These are phyloP conservation scores for Perca schrenkii DNA, from an alignment of 2,113 vertebrate species.

Conservation along the genomic window DNA sequence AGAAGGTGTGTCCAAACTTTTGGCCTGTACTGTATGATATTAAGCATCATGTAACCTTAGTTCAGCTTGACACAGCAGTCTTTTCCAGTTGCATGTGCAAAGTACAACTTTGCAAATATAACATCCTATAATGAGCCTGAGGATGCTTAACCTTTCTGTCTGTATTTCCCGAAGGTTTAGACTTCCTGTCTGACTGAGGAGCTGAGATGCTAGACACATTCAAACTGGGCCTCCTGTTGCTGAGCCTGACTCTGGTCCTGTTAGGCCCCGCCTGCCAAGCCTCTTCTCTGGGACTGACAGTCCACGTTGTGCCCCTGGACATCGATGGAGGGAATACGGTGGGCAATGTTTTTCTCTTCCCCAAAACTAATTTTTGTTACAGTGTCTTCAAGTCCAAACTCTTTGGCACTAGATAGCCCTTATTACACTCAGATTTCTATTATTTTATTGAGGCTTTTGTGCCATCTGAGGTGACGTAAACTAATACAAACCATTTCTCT, in stretches of 20 bases:
- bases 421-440: background rate
- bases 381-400: background rate
- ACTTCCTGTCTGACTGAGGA: background rate
- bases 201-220: conserved; percentile 52
- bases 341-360: background rate
- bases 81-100: too few species aligned
- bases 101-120: background rate
- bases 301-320: conserved; percentile 67
- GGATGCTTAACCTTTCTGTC: background rate
- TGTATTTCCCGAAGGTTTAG: conserved; percentile 11
- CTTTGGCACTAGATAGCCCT: background rate
- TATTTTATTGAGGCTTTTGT: background rate
- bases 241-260: conserved; percentile 55
- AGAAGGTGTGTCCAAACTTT: too few species aligned
- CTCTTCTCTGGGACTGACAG: conserved; percentile 71
- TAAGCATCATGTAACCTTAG: too few species aligned
- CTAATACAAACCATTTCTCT: too few species aligned
- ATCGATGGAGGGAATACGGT: conserved; percentile 58
- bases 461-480: background rate
- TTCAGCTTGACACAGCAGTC: too few species aligned
- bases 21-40: too few species aligned
- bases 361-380: too few species aligned
- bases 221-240: conserved; percentile 21
- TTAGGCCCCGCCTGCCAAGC: background rate
- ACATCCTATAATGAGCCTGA: background rate